phyloP scores from a whole-genome alignment of 2,888 invertebrate species.

The Anaspis maculata region DNA sequence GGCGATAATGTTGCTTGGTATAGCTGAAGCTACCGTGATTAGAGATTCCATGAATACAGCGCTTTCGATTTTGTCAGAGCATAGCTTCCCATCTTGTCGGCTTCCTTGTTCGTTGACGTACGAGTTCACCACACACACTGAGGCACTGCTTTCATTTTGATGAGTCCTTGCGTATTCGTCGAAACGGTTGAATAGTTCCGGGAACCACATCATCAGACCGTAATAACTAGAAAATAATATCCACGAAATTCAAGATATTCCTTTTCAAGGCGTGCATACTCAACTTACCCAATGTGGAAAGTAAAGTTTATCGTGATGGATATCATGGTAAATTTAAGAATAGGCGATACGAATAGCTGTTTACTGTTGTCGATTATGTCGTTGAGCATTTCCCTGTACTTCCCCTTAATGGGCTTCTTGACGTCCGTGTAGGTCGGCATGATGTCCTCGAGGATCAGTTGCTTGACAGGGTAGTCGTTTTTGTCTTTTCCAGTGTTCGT shows the following conservation, averaged over 20 bases:
- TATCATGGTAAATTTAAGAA: conserved; percentile 73
- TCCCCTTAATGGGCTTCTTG: conserved; percentile 52
- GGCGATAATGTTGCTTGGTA: conserved; percentile 78
- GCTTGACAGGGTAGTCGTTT: conserved; percentile 69
- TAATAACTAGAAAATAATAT: conserved; percentile 68
- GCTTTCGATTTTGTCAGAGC: conserved; percentile 65
- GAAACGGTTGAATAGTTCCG: conserved; percentile 86
- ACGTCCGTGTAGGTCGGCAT: conserved; percentile 33
- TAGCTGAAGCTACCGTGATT: conserved; percentile 77
- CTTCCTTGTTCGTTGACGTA: conserved; percentile 59
- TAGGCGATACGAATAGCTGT: conserved; percentile 70
- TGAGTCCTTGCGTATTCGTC: conserved; percentile 67
- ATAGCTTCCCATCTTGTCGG: conserved; percentile 50
- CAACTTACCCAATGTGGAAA: conserved; percentile 79
- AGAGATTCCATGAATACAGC: conserved; percentile 79
- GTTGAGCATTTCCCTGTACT: conserved; percentile 62
- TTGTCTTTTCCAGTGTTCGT: conserved; percentile 71
- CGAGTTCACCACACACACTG: conserved; percentile 68
- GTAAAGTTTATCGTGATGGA: conserved; percentile 87
- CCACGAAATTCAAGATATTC: no score
- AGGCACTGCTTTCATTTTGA: conserved; percentile 53
- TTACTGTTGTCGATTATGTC: conserved; percentile 77
- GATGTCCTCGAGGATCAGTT: conserved; percentile 54
- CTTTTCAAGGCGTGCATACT: no score
- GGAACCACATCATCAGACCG: conserved; percentile 96